These are phyloP conservation scores for Paratrypauchen microcephalus DNA, from an alignment of 2,797 vertebrate genomes.

Conservation along the genomic window DNA sequence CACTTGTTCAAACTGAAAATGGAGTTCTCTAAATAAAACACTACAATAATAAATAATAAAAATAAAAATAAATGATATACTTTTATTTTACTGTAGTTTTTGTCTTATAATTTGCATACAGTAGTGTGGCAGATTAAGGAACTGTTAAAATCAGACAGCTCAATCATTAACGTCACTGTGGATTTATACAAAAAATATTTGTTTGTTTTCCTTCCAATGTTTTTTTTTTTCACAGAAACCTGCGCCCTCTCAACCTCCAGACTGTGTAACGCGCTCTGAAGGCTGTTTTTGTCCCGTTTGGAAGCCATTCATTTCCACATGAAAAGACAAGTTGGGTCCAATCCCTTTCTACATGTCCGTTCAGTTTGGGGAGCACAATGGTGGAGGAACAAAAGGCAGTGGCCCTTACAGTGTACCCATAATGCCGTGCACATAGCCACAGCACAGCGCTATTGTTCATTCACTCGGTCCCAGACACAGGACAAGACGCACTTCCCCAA, in stretches of 20 bases:
- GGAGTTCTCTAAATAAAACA: too few species aligned
- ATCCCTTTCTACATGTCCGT: slow-evolving; percentile 73
- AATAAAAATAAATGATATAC: too few species aligned
- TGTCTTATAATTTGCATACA: too few species aligned
- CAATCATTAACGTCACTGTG: background rate
- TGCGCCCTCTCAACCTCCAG: slow-evolving; percentile 48
- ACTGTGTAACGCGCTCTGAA: slow-evolving; percentile 63
- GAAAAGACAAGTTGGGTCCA: slow-evolving; percentile 72
- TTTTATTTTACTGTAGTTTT: too few species aligned
- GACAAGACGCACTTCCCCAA: slow-evolving; percentile 62
- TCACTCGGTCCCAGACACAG: slow-evolving; percentile 55
- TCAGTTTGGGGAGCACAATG: slow-evolving; percentile 67
- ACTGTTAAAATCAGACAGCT: background rate
- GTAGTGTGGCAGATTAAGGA: background rate
- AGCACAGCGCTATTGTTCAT: slow-evolving; percentile 49
- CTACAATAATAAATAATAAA: too few species aligned
- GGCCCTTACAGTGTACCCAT: slow-evolving; percentile 56
- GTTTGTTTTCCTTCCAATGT: slow-evolving; percentile 11
- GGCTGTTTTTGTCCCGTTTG: slow-evolving; percentile 64
- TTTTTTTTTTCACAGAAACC: slow-evolving; percentile 24
- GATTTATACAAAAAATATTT: background rate
- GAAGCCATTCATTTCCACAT: slow-evolving; percentile 75
- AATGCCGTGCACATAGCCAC: slow-evolving; percentile 61
- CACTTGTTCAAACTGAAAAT: too few species aligned
- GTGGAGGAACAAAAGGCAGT: slow-evolving; percentile 63